Conservation (phyloP, 2,888 invertebrate genomes). For the Netelia inedita region DNA sequence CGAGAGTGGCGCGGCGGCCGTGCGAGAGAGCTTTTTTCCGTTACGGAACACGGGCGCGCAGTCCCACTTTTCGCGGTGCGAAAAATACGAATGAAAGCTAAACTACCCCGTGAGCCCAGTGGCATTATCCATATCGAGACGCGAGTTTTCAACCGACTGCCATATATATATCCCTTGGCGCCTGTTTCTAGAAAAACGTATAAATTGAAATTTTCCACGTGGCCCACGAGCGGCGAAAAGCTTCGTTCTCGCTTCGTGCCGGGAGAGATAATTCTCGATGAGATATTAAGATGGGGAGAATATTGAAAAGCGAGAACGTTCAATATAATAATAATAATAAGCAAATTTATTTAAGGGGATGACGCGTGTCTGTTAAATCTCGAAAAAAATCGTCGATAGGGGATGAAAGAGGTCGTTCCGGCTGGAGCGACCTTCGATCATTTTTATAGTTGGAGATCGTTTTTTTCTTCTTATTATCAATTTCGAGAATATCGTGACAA, state of each 20-base stretch:
- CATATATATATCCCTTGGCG: conserved; percentile 6
- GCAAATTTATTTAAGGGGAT: conserved; percentile 2
- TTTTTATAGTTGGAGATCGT: too few species aligned
- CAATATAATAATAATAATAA: conserved; percentile 6
- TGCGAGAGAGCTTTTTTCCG: conserved; percentile 36
- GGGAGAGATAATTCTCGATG: not conserved
- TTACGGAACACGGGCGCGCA: conserved; percentile 40
- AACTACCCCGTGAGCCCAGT: conserved; percentile 26
- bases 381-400: too few species aligned
- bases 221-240: conserved; percentile 30
- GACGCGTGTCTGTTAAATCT: too few species aligned
- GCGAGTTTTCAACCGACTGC: not conserved
- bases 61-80: conserved; percentile 18
- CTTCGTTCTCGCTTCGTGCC: not conserved
- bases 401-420: too few species aligned
- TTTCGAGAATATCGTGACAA: too few species aligned
- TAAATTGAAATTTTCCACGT: conserved; percentile 68
- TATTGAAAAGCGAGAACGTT: not conserved
- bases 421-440: too few species aligned
- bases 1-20: conserved; percentile 74
- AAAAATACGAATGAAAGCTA: conserved; percentile 52
- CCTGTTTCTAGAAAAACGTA: conserved; percentile 52
- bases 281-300: not conserved
- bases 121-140: conserved; percentile 32
- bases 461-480: too few species aligned